Evolutionary conservation across 1,140 invertebrate genomes (phyloP), one percentile per base, ranked within the genome.

Genomic region (Psilanteris sp.): DNA sequence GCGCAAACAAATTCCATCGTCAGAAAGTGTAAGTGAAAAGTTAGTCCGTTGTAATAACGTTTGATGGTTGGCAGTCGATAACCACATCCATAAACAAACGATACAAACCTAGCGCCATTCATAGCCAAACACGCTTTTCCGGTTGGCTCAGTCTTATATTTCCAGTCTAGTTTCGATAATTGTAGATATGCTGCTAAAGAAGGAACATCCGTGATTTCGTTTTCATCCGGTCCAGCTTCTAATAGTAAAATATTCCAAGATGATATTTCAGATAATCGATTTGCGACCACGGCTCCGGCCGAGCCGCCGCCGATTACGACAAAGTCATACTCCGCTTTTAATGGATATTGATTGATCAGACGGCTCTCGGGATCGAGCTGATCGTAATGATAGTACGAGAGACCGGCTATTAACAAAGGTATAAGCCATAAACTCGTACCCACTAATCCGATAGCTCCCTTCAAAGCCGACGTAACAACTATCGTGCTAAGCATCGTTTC

Each of bases 191-290:
- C 95, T 0, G 96, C 94, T 66, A 97, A 81, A 16, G 95, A 94
- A 2, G 96, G 96, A 9, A 97, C 95, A 79, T 96, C 95, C 0
- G 94, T 94, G 34, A 97, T 93, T 85, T 96, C 94, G 84, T 96
- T 96, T 82, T 98, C 97, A 77, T 97, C 94, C 1, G 94, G 95
- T 1, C 97, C 97, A 4, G 96, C 96, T 89, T 99, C 97, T 13
- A 99, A 84, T 0, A 98, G 89, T 10, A 98, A 88, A 0, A 97
- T 92, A 54, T 92, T 94, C 94, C 94, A 96, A 32, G 92, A 88
- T 3, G 91, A 85, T 7, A 94, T 86, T 83, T 98, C 97, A 0
- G 94, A 94, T 14, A 99, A 87, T 6, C 97, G 91, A 79, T 92
- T 97, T 0, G 97, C 96, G 0, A 99, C 90, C 2, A 99, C 97